Conservation (phyloP, 1,140 invertebrate genomes). For the Orussus abietinus region DNA sequence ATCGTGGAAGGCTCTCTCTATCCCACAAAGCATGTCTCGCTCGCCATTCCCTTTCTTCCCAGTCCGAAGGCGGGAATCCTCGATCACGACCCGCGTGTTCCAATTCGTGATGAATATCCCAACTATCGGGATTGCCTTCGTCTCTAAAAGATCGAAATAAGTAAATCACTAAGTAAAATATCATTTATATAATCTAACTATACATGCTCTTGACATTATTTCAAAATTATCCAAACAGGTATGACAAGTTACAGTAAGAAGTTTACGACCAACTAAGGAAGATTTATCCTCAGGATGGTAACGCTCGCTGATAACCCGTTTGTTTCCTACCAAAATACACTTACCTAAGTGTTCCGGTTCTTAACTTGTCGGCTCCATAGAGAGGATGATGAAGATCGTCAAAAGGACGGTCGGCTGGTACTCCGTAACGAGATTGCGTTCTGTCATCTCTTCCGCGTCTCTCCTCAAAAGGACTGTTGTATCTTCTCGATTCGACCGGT, state of each 20-base stretch:
- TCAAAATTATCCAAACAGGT: too few species aligned
- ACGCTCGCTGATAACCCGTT: too few species aligned
- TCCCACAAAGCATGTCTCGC: conserved; percentile 39
- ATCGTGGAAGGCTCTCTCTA: conserved; percentile 43
- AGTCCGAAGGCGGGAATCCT: conserved; percentile 34
- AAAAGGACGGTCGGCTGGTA: conserved; percentile 38
- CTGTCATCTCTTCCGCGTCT: conserved; percentile 42
- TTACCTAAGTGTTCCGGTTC: conserved; percentile 28
- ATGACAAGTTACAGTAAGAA: too few species aligned
- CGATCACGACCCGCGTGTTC: conserved; percentile 41
- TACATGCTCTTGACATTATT: too few species aligned
- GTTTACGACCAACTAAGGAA: too few species aligned
- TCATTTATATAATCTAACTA: not conserved
- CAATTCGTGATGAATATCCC: conserved; percentile 45
- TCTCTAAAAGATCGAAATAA: conserved; percentile 27
- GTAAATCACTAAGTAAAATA: not conserved
- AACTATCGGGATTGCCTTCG: conserved; percentile 39
- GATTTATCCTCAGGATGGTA: too few species aligned
- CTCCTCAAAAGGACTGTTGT: conserved; percentile 45
- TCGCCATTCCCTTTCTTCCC: conserved; percentile 51
- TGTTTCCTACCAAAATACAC: too few species aligned
- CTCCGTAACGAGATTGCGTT: conserved; percentile 33
- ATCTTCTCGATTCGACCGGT: conserved; percentile 35
- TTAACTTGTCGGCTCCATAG: conserved; percentile 36
- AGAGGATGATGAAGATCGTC: conserved; percentile 47